These are phyloP conservation scores for Flexamia atlantica DNA, from an alignment of 2,888 invertebrate genomes.

Conservation along the genomic window DNA sequence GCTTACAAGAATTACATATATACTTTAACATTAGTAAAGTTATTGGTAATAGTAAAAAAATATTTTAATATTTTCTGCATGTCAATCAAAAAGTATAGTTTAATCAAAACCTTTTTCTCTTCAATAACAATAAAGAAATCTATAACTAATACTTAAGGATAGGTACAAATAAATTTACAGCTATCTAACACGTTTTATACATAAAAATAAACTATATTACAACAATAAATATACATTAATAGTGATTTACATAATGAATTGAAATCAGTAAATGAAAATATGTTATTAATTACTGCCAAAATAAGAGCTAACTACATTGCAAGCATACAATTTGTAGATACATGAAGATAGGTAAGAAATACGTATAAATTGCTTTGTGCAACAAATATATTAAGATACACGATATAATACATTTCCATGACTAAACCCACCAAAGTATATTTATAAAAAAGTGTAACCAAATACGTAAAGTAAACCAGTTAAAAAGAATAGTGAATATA, in stretches of 20 bases:
- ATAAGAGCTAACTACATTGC: too few species aligned
- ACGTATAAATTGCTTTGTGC: slow-evolving; percentile 23
- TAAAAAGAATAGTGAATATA: not conserved
- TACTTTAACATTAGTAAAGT: not conserved
- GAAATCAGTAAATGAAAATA: slow-evolving; percentile 12
- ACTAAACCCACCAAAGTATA: slow-evolving; percentile 3
- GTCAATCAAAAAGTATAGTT: not conserved
- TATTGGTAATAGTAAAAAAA: not conserved
- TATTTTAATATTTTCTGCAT: too few species aligned
- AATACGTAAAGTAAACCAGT: not conserved
- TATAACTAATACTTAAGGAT: not conserved
- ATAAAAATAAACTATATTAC: not conserved
- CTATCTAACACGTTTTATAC: not conserved
- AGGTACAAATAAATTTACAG: not conserved
- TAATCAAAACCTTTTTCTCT: not conserved
- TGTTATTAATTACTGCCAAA: too few species aligned
- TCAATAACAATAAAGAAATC: not conserved
- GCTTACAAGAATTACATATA: not conserved
- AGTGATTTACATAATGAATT: not conserved
- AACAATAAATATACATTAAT: not conserved
- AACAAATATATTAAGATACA: not conserved
- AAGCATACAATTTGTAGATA: not conserved
- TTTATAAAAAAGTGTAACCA: not conserved
- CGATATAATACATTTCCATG: not conserved
- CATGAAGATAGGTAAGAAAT: not conserved